Conservation (phyloP, 2,113 vertebrate species). For the Gasterosteus nipponicus region DNA sequence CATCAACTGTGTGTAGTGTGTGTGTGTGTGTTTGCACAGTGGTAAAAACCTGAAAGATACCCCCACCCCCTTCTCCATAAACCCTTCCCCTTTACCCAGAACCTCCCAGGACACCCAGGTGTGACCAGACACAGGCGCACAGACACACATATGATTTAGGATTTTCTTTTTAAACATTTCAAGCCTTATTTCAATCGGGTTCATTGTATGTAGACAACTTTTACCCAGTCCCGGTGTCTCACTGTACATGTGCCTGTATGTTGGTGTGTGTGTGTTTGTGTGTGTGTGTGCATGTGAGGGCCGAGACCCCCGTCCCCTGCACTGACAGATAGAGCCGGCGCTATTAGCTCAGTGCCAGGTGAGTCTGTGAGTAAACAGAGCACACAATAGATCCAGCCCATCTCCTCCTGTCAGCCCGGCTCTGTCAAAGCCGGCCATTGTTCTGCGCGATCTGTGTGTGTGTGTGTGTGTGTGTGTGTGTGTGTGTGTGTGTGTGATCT, state of each 20-base stretch:
- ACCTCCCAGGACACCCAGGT: slow-evolving; percentile 69
- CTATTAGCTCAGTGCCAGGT: slow-evolving; percentile 81
- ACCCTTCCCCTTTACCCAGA: slow-evolving; percentile 51
- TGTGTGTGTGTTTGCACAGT: slow-evolving; percentile 76
- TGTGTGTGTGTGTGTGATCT: slow-evolving; percentile 6
- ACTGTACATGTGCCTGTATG: neutral
- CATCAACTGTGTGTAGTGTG: slow-evolving; percentile 66
- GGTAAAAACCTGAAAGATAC: slow-evolving; percentile 78
- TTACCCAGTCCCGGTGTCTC: neutral
- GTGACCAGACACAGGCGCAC: slow-evolving; percentile 37
- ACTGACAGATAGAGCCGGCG: slow-evolving; percentile 75
- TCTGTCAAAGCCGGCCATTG: slow-evolving; percentile 74
- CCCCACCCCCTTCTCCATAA: slow-evolving; percentile 44
- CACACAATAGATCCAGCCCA: slow-evolving; percentile 78
- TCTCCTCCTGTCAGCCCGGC: slow-evolving; percentile 70
- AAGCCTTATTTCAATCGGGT: neutral
- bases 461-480: slow-evolving; percentile 45
- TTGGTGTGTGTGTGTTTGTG: slow-evolving; percentile 49
- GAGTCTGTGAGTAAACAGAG: slow-evolving; percentile 79
- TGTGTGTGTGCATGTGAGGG: slow-evolving; percentile 55
- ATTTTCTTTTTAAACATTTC: neutral
- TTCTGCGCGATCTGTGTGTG: slow-evolving; percentile 49
- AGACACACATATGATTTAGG: neutral
- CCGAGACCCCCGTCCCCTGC: slow-evolving; percentile 57
- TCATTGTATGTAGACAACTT: neutral